phyloP scores from a whole-genome alignment of 2,113 vertebrate genomes.

The Hypomesus transpacificus region DNA sequence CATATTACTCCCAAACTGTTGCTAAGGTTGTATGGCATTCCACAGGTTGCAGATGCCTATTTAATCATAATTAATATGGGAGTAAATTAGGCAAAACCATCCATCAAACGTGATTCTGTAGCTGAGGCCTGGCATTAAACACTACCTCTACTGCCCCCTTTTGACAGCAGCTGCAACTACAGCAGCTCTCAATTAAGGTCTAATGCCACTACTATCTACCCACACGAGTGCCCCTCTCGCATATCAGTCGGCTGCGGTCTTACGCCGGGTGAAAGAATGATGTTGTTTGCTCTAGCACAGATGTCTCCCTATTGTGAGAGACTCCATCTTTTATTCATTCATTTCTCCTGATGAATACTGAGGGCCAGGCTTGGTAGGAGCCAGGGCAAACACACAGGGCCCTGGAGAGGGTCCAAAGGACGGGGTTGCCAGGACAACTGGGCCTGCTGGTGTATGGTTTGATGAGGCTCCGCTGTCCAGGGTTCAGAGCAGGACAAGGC shows the following conservation, averaged over 20 bases:
- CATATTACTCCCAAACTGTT: too few species aligned
- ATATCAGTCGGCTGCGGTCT: conserved; percentile 24
- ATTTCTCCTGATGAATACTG: conserved; percentile 26
- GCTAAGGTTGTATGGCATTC: too few species aligned
- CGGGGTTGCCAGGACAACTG: conserved; percentile 21
- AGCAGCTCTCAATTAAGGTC: background rate
- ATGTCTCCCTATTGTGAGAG: conserved; percentile 35
- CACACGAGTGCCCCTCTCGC: conserved; percentile 1
- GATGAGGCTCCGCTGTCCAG: background rate
- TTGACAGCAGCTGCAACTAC: conserved; percentile 12
- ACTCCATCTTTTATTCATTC: conserved; percentile 57
- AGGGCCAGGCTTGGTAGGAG: background rate
- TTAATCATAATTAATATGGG: conserved; percentile 23
- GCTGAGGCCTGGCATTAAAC: too few species aligned
- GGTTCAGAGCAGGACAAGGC: background rate
- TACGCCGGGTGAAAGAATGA: conserved; percentile 19
- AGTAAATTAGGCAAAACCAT: background rate
- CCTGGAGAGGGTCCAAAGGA: background rate
- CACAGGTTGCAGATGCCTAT: background rate
- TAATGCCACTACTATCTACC: background rate
- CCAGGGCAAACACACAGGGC: conserved; percentile 7
- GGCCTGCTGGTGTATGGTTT: background rate
- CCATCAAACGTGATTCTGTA: background rate
- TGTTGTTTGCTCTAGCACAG: conserved; percentile 54
- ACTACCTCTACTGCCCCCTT: conserved; percentile 28